Evolutionary conservation across 2,888 invertebrate species (phyloP).

Genomic region (Sepiola atlantica): DNA sequence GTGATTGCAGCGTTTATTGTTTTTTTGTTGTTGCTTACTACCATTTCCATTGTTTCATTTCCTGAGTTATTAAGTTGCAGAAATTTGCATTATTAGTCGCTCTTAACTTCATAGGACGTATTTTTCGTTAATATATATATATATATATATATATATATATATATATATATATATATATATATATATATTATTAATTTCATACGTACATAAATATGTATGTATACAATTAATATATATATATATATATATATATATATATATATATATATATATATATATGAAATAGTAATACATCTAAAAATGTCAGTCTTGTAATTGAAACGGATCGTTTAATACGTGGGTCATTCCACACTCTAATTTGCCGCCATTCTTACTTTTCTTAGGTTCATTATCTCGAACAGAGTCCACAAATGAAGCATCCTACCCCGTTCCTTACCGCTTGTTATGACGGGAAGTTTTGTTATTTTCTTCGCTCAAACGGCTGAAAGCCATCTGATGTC

Average conservation of each 20-base stretch:
- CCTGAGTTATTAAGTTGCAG: too few relatives aligned
- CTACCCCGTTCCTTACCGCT: neutral
- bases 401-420: neutral
- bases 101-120: too few relatives aligned
- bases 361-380: neutral
- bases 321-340: neutral
- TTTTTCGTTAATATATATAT: too few relatives aligned
- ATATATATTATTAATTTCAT: neutral
- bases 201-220: too few relatives aligned
- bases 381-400: neutral
- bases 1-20: too few relatives aligned
- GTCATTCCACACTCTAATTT: neutral
- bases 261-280: neutral
- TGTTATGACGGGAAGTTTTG: neutral
- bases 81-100: too few relatives aligned
- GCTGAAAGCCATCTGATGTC: neutral
- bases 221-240: neutral
- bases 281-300: neutral
- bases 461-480: neutral
- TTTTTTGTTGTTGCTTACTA: too few relatives aligned
- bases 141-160: neutral
- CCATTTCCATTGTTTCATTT: too few relatives aligned
- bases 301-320: neutral
- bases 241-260: constrained; percentile 1
- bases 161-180: neutral